Percentiles rank a stretch among this genome's conserved stretches.
Evolutionary conservation across 2,888 invertebrate species (phyloP).

Genomic region (Lepidocyrtinus sp.): DNA sequence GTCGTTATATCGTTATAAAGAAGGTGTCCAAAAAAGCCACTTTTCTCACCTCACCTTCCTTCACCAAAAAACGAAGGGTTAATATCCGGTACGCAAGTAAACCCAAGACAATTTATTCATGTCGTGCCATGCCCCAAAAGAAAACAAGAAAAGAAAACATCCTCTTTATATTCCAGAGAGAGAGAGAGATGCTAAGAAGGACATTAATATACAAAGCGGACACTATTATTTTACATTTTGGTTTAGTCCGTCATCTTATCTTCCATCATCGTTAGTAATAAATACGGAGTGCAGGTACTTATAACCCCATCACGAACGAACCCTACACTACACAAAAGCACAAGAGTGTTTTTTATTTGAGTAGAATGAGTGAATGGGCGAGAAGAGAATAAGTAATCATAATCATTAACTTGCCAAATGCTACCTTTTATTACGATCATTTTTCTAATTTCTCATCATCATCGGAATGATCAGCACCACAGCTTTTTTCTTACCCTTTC

Average conservation of each 20-base stretch:
- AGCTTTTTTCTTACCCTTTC: no score
- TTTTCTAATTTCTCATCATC: constrained; percentile 45
- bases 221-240: constrained; percentile 13
- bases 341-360: constrained; percentile 12
- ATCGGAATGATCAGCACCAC: constrained; percentile 44
- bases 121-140: constrained; percentile 25
- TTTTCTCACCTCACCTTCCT: constrained; percentile 20
- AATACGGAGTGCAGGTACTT: no score
- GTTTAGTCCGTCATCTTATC: background rate
- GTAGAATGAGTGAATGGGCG: constrained; percentile 13
- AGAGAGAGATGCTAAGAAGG: background rate
- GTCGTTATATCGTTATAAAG: background rate
- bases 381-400: constrained; percentile 45
- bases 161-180: background rate
- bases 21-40: constrained; percentile 9
- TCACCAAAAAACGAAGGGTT: constrained; percentile 18
- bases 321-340: background rate
- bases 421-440: constrained; percentile 55
- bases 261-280: background rate
- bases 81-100: constrained; percentile 42
- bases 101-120: background rate
- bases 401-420: constrained; percentile 56
- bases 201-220: constrained; percentile 6
- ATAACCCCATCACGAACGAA: background rate
- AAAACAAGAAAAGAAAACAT: constrained; percentile 9